These are phyloP conservation scores for Gymnoscopelus microlampas DNA, from an alignment of 2,797 vertebrate genomes.

Conservation along the genomic window DNA sequence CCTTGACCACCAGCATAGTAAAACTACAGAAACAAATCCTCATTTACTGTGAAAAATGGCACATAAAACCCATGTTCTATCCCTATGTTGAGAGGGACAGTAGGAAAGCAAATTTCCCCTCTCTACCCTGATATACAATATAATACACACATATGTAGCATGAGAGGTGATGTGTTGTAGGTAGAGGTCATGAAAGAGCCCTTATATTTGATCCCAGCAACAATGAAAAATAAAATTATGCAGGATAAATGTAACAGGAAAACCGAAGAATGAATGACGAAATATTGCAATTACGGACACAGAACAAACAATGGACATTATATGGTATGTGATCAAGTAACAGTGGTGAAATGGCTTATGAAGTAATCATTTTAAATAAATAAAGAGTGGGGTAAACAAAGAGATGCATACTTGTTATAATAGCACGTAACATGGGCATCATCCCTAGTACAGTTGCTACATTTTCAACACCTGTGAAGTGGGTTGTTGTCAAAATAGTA, in stretches of 20 bases:
- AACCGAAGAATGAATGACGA: constrained; percentile 2
- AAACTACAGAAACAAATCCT: constrained; percentile 36
- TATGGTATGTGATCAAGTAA: constrained; percentile 3
- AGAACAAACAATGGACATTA: neutral
- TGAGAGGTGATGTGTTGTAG: constrained; percentile 66
- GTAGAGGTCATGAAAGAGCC: constrained; percentile 79
- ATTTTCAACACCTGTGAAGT: constrained; percentile 48
- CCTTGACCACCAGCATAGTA: constrained; percentile 29
- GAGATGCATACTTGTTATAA: constrained; percentile 4
- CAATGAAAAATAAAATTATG: constrained; percentile 42
- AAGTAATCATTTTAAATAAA: constrained; percentile 19
- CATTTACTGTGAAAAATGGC: constrained; percentile 25
- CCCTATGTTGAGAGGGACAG: constrained; percentile 21
- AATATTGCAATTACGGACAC: neutral
- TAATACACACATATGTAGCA: constrained; percentile 54
- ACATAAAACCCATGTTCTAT: constrained; percentile 30
- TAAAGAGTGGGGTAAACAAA: constrained; percentile 6
- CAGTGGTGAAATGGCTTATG: neutral
- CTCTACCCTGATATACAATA: constrained; percentile 24
- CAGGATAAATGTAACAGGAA: constrained; percentile 5
- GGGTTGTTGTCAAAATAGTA: constrained; percentile 11
- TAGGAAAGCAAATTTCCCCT: neutral
- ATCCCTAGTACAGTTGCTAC: constrained; percentile 51
- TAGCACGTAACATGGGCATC: constrained; percentile 9
- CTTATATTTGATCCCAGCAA: constrained; percentile 79